Base-by-base conservation (phyloP, 2,888 invertebrate genomes). In the Plebejus anna region DNA sequence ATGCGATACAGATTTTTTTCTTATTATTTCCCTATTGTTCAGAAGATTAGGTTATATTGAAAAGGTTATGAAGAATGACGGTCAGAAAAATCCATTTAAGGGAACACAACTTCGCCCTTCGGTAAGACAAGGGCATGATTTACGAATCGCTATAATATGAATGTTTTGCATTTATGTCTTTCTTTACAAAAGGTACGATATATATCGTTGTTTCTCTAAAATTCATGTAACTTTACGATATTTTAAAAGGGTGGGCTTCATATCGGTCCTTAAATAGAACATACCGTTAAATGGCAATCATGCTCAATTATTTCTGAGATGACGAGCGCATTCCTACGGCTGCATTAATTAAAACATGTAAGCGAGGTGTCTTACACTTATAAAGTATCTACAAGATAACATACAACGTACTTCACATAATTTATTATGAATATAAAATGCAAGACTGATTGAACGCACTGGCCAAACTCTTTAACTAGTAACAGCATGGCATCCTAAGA, bases 311-410 rank as follows among this genome's bases (percentile, higher is more conserved):
- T 66, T 66, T 66, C 13, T 66, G 5, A 66, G 66, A 36, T 66
- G 66, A 66, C 66, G 36, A 66, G 66, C 66, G 66, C 66, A 66
- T 66, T 66, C 66, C 66, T 66, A 7, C 66, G 32, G 32, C 61
- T 28, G 61, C 28, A 61, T 66, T 66, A 66, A 66, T 66, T 66
- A 66, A 59, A 66, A 66, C 61, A 66, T 28, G 61, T 32, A 32
- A 22, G 28, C 73, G 28, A 73, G 73, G 28, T 73, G 51, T 73
- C 51, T 51, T 73, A 51, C 13, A 4, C 7, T 55, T 55, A 36
- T 22, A 32, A 75, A 36, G 36, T 57, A 36, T 55, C 3, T 55
- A 47, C 9, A 16, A 32, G 38, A 57, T 57, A 57, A 6, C n/a
- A 13, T 36, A 55, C 66, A 32, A 32, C 66, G 32, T 66, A 7